A percentile compares a stretch with the other conserved stretches of the same genome.
These are phyloP conservation scores for Pyrrhia umbra DNA, from an alignment of 2,888 invertebrate species.

Conservation along the genomic window DNA sequence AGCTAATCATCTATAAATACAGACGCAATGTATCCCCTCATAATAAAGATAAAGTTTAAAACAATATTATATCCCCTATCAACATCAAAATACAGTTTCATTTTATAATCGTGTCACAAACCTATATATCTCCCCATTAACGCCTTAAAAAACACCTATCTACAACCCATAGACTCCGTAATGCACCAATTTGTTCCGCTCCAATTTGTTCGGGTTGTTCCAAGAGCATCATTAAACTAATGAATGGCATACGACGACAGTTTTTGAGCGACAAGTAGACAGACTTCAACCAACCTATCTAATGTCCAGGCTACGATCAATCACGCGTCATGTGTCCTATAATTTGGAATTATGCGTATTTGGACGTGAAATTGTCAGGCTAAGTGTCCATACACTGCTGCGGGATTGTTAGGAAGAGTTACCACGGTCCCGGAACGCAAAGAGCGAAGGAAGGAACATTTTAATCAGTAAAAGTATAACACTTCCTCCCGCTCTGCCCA, in stretches of 20 bases:
- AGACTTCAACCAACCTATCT: constrained; percentile 58
- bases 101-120: constrained; percentile 32
- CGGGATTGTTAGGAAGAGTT: too few species aligned
- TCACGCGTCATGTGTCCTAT: background rate
- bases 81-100: constrained; percentile 22
- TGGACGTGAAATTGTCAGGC: background rate
- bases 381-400: too few species aligned
- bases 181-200: constrained; percentile 67
- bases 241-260: constrained; percentile 61
- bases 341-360: too few species aligned
- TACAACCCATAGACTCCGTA: constrained; percentile 56
- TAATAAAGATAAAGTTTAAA: constrained; percentile 2
- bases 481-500: too few species aligned
- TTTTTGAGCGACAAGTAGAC: constrained; percentile 64
- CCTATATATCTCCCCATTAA: constrained; percentile 38
- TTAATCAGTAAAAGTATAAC: too few species aligned
- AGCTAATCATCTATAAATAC: too few species aligned
- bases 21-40: too few species aligned
- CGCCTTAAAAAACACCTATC: constrained; percentile 52
- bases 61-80: constrained; percentile 11
- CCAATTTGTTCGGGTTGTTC: constrained; percentile 63
- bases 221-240: constrained; percentile 59
- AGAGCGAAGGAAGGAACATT: too few species aligned
- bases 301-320: background rate
- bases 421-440: too few species aligned